Evolutionary conservation across 2,888 invertebrate genomes (phyloP).

Genomic region (Trachelus stipa): DNA sequence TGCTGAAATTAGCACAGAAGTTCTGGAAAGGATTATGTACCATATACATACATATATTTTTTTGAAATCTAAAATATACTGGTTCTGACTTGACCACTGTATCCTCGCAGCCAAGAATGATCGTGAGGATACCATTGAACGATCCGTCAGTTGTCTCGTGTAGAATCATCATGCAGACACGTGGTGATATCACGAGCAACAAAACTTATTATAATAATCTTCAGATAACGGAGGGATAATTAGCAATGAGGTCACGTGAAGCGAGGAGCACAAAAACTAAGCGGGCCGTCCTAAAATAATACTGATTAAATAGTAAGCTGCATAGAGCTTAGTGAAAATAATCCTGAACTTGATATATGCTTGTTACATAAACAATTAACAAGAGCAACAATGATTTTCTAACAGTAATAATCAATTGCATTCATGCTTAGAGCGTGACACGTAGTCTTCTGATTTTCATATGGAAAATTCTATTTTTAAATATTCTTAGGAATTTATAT

Average conservation of each 20-base stretch:
- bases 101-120: background rate
- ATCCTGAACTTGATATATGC: background rate
- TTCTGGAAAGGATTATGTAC: background rate
- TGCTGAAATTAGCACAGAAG: background rate
- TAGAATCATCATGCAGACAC: background rate
- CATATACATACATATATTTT: background rate
- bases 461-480: background rate
- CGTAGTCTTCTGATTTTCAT: no score
- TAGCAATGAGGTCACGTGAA: background rate
- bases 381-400: background rate
- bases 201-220: background rate
- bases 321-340: background rate
- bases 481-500: background rate
- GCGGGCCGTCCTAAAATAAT: background rate
- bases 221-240: background rate
- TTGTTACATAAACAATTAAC: background rate
- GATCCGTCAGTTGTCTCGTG: background rate
- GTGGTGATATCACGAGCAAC: background rate
- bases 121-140: background rate
- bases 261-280: background rate
- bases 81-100: background rate
- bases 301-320: background rate
- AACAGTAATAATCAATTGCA: background rate
- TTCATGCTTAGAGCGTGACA: background rate
- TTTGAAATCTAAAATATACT: background rate